phyloP scores from a whole-genome alignment of 2,888 invertebrate genomes.

The Mantis religiosa region DNA sequence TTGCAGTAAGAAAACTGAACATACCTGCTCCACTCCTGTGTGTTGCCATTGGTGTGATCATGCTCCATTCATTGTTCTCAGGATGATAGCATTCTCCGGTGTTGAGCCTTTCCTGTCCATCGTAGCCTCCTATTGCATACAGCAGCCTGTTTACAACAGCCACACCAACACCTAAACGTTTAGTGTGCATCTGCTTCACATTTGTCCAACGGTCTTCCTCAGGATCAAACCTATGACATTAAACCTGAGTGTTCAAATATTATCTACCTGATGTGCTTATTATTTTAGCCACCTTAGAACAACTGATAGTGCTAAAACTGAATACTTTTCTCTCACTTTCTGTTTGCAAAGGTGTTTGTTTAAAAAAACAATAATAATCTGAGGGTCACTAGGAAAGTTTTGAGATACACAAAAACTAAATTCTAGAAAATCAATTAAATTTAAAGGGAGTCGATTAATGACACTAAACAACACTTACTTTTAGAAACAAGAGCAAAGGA shows the following conservation, averaged over 20 bases:
- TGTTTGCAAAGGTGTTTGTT: too few species aligned
- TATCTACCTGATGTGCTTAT: background rate
- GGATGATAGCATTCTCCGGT: conserved; percentile 91
- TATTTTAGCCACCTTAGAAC: background rate
- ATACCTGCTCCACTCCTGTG: conserved; percentile 56
- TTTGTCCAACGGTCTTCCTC: conserved; percentile 77
- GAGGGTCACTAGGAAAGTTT: too few species aligned
- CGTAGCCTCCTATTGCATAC: conserved; percentile 88
- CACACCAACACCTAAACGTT: conserved; percentile 71
- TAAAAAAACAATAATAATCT: too few species aligned
- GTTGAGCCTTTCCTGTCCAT: conserved; percentile 70
- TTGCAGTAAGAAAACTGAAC: background rate
- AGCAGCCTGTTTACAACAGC: conserved; percentile 56
- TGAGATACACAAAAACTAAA: too few species aligned
- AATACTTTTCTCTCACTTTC: too few species aligned
- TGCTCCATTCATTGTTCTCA: conserved; percentile 84
- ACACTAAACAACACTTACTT: too few species aligned
- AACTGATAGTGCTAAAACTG: too few species aligned
- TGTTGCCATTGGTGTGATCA: conserved; percentile 71
- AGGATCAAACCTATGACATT: conserved; percentile 70
- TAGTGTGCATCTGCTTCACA: conserved; percentile 69
- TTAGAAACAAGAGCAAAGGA: too few species aligned
- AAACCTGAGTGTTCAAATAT: background rate
- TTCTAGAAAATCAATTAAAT: too few species aligned
- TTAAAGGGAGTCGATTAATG: too few species aligned